Conservation (phyloP, 2,113 vertebrate genomes). For the Gopherus flavomarginatus region DNA sequence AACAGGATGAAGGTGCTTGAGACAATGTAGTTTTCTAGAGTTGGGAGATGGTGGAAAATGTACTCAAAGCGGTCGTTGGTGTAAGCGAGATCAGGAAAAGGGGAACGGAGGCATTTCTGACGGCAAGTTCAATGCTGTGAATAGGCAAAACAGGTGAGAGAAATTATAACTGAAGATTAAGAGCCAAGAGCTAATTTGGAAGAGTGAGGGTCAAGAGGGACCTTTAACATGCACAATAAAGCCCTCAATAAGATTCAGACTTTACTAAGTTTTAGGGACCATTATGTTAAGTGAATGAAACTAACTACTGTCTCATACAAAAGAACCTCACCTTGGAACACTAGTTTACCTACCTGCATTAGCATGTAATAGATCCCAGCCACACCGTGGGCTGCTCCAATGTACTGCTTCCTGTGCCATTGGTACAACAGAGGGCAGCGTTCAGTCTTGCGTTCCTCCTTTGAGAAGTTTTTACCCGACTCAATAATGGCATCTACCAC, state of each 20-base stretch:
- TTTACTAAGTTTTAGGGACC: not conserved
- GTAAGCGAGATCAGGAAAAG: not conserved
- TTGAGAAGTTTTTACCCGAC: constrained; percentile 90
- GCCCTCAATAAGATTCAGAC: not conserved
- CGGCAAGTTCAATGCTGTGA: accelerated
- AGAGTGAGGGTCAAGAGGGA: not conserved
- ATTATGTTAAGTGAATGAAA: not conserved
- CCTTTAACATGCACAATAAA: not conserved
- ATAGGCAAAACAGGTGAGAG: not conserved
- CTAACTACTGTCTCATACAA: not conserved
- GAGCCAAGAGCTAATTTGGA: not conserved
- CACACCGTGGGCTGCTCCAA: constrained; percentile 95
- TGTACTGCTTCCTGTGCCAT: constrained; percentile 97
- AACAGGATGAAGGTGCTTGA: not conserved
- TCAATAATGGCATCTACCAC: constrained; percentile 90
- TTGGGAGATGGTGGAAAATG: not conserved
- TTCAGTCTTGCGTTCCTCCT: constrained; percentile 90
- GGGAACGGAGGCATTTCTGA: not conserved
- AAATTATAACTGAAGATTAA: not conserved
- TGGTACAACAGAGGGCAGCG: constrained; percentile 95
- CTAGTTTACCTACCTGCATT: constrained; percentile 90
- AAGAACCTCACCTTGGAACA: not conserved
- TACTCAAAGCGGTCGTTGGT: not conserved
- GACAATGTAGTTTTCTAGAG: not conserved
- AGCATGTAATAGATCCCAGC: constrained; percentile 94